phyloP scores from a whole-genome alignment of 2,888 invertebrate genomes.

The Lymantria dispar region DNA sequence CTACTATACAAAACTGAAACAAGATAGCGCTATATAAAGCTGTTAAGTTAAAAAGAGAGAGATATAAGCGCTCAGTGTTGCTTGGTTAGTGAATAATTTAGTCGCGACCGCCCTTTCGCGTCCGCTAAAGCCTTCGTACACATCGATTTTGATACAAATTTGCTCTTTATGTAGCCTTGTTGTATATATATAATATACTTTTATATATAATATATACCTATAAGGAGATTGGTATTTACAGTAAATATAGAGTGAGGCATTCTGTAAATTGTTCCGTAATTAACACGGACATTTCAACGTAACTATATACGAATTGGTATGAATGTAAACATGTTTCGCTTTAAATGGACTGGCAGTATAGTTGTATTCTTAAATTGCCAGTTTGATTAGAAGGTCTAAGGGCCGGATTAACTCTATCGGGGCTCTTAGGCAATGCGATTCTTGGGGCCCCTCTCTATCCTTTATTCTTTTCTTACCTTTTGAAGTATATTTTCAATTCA shows the following conservation, averaged over 20 bases:
- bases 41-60: conserved; percentile 39
- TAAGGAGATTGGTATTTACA: background rate
- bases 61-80: conserved; percentile 65
- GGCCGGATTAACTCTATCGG: too few species aligned
- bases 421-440: too few species aligned
- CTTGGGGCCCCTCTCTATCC: too few species aligned
- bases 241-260: background rate
- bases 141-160: conserved; percentile 44
- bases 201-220: background rate
- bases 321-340: too few species aligned
- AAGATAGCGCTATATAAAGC: conserved; percentile 37
- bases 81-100: conserved; percentile 73
- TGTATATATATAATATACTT: background rate
- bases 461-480: too few species aligned
- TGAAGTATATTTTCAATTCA: too few species aligned
- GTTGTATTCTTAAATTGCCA: too few species aligned
- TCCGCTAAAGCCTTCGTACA: conserved; percentile 30
- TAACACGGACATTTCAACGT: too few species aligned
- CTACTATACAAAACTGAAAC: conserved; percentile 44
- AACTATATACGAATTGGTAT: too few species aligned
- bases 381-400: too few species aligned
- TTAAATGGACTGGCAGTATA: too few species aligned
- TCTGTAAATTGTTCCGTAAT: background rate
- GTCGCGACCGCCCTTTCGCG: conserved; percentile 70
- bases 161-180: conserved; percentile 30